Percentiles rank a stretch among this genome's conserved stretches.
phyloP scores from a whole-genome alignment of 2,888 invertebrate species.

The Silvanus unidentatus region DNA sequence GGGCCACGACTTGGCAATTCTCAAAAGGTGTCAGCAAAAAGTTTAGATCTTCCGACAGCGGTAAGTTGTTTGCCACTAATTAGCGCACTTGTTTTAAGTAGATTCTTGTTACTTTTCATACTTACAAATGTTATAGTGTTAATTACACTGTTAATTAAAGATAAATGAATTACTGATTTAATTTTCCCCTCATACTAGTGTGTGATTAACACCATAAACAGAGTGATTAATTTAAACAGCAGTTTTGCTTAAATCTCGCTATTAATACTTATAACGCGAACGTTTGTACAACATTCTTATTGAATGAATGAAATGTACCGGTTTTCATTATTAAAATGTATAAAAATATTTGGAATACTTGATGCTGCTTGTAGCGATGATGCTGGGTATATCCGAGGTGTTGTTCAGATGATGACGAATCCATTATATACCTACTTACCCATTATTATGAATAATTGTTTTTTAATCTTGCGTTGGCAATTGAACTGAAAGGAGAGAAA shows the following conservation, averaged over 20 bases:
- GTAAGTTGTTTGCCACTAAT: conserved; percentile 12
- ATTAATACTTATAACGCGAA: too few species aligned
- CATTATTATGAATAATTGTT: conserved; percentile 5
- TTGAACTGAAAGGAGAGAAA: not conserved
- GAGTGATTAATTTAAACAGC: too few species aligned
- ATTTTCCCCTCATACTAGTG: too few species aligned
- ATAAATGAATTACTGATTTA: not conserved
- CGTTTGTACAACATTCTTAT: not conserved
- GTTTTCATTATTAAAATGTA: conserved; percentile 8
- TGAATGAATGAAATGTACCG: conserved; percentile 7
- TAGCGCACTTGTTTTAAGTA: conserved; percentile 1
- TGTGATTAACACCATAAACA: too few species aligned
- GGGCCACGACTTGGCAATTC: conserved; percentile 19
- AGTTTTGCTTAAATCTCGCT: too few species aligned
- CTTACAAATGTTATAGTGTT: too few species aligned
- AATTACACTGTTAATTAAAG: too few species aligned
- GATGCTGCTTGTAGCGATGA: conserved; percentile 1
- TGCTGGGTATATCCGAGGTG: too few species aligned
- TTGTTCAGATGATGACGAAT: conserved; percentile 11
- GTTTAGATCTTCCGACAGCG: conserved; percentile 13
- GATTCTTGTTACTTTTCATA: conserved; percentile 3
- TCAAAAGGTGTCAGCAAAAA: conserved; percentile 8
- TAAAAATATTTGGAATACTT: conserved; percentile 10
- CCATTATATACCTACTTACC: conserved; percentile 10
- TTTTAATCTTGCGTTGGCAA: conserved; percentile 1